Conservation (phyloP, 2,797 vertebrate genomes). For the Leptoclinus maculatus region DNA sequence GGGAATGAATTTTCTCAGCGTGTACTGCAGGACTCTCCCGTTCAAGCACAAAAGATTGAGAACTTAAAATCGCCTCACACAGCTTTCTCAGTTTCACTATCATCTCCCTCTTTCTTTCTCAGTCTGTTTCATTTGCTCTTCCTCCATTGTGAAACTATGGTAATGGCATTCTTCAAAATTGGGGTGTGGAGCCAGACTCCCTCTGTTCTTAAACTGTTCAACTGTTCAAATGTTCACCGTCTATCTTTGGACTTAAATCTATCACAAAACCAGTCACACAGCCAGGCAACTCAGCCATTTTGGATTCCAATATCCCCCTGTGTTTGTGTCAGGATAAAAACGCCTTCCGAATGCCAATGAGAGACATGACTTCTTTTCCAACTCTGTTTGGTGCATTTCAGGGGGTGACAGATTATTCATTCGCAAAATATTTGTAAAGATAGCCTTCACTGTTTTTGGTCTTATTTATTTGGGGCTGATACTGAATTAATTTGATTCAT, state of each 20-base stretch:
- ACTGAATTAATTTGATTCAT: conserved; percentile 16
- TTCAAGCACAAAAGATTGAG: conserved; percentile 49
- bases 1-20: conserved; percentile 41
- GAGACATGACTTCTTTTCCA: conserved; percentile 67
- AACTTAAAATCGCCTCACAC: conserved; percentile 44
- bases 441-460: neutral
- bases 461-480: conserved; percentile 9
- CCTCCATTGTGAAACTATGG: conserved; percentile 45
- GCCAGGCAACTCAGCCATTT: conserved; percentile 64
- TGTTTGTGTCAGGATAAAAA: conserved; percentile 71
- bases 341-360: conserved; percentile 76
- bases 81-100: conserved; percentile 38
- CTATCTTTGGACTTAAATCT: conserved; percentile 58
- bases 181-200: conserved; percentile 48
- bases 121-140: conserved; percentile 31
- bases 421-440: conserved; percentile 40
- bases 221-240: conserved; percentile 58
- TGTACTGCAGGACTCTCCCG: conserved; percentile 40
- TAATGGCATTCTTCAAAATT: conserved; percentile 65
- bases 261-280: conserved; percentile 60
- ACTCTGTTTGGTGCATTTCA: conserved; percentile 66
- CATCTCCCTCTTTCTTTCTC: conserved; percentile 28
- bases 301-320: conserved; percentile 70
- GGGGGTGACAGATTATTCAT: conserved; percentile 49
- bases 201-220: conserved; percentile 56